Evolutionary conservation across 2,888 invertebrate genomes (phyloP), one percentile per base, ranked within the genome.

Genomic region (Stratiomys singularior): DNA sequence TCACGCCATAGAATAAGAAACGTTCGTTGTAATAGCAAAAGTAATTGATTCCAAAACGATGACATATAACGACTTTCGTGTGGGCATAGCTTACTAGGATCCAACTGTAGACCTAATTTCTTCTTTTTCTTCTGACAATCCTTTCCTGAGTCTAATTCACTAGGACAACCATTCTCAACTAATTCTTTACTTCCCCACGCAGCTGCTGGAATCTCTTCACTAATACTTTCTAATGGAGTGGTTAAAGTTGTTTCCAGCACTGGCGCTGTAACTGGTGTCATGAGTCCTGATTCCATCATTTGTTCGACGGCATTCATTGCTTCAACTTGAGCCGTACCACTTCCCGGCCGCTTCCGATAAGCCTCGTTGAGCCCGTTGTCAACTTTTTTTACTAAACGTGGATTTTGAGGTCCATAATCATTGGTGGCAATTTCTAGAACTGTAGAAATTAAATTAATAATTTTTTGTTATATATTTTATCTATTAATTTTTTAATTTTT

Each of bases 341-440:
- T 82, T 81, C 85, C 86, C 2, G 74, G 13, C 15, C 81, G 83
- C 80, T 88, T 87, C 76, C 90, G 86, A 90, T 91, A 93, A 15
- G 88, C 85, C 56, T 88, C 85, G 82, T 87, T 89, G 77, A 88
- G 87, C 11, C 94, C 93, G 86, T 92, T 92, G 80, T 90, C 87
- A 66, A 92, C 90, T 81, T 91, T 90, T 23, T 88, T 86, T 28
- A 91, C 89, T 78, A 94, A 85, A 76, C 86, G 87, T 46, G 89
- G 86, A 58, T 88, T 85, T 80, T 89, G 87, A 74, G 87, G 88
- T 81, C 94, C 95, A 84, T 94, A 92, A 83, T 95, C 95, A 64
- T 94, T 93, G 79, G 92, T 91, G 1, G 94, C 92, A 72, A 96
- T 91, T 88, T 96, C 96, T 88, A 96, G 89, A 81, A 94, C 94